phyloP scores from a whole-genome alignment of 1,140 invertebrate genomes.

The Drosophila asahinai region DNA sequence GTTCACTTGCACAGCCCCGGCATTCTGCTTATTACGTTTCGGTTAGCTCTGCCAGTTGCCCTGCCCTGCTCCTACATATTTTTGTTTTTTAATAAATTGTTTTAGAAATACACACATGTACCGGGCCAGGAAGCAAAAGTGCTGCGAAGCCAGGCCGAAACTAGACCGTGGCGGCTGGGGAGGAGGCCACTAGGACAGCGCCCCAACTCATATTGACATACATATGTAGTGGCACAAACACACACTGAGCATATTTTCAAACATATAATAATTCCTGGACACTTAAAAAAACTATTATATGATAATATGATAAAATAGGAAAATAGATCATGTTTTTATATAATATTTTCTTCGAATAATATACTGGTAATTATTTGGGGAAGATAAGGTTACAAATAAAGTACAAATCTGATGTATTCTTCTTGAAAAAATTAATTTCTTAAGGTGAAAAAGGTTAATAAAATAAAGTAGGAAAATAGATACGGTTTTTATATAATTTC shows the following conservation, averaged over 20 bases:
- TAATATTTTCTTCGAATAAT: background rate
- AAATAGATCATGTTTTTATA: background rate
- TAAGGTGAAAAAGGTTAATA: too few relatives aligned
- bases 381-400: background rate
- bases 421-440: background rate
- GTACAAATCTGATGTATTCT: background rate
- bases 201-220: constrained; percentile 65
- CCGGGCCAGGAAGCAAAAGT: constrained; percentile 34
- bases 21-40: constrained; percentile 49
- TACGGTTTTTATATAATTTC: background rate
- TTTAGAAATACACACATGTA: constrained; percentile 46
- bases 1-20: constrained; percentile 63
- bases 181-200: constrained; percentile 36
- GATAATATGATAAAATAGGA: background rate
- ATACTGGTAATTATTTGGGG: too few relatives aligned
- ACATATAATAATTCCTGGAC: background rate
- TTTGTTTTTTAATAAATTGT: constrained; percentile 76
- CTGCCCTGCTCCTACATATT: constrained; percentile 31
- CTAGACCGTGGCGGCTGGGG: constrained; percentile 45
- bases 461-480: background rate
- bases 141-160: constrained; percentile 46
- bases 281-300: background rate
- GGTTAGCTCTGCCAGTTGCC: constrained; percentile 13
- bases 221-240: constrained; percentile 44
- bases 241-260: background rate